Evolutionary conservation across 2,113 vertebrate species (phyloP).

Genomic region (Rallus limicola): DNA sequence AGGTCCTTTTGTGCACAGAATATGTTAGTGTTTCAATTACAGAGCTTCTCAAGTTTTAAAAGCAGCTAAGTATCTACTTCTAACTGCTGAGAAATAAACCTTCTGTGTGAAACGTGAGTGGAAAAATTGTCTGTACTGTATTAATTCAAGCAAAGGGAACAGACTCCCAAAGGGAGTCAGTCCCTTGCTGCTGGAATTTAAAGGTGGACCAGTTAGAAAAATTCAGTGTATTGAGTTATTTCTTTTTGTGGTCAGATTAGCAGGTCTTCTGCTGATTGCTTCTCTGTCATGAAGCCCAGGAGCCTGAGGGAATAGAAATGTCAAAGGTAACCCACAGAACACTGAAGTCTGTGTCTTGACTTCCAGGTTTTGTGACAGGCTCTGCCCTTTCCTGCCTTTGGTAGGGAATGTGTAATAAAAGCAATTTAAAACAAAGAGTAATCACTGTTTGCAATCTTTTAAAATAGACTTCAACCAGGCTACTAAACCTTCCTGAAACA

Average conservation of each 20-base stretch:
- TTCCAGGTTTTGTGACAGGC: neutral
- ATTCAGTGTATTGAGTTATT: neutral
- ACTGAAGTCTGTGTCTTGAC: neutral
- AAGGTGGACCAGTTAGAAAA: neutral
- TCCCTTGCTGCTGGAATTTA: neutral
- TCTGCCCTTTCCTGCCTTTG: neutral
- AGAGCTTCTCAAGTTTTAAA: constrained; percentile 20
- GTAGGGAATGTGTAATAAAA: neutral
- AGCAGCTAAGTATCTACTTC: neutral
- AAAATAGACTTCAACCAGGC: neutral
- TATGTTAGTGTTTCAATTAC: constrained; percentile 25
- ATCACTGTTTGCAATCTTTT: neutral
- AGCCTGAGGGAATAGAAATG: neutral
- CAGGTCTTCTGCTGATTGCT: neutral
- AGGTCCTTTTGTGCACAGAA: neutral
- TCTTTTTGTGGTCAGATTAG: neutral
- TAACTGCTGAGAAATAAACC: constrained; percentile 1
- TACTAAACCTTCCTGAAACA: neutral
- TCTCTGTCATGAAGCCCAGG: neutral
- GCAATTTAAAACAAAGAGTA: neutral
- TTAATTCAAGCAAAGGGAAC: constrained; percentile 16
- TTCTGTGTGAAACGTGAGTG: neutral
- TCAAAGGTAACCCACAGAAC: neutral
- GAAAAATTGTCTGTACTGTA: neutral
- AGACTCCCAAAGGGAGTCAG: neutral